Conservation (phyloP, 2,888 invertebrate genomes). For the Rhamnusium bicolor region DNA sequence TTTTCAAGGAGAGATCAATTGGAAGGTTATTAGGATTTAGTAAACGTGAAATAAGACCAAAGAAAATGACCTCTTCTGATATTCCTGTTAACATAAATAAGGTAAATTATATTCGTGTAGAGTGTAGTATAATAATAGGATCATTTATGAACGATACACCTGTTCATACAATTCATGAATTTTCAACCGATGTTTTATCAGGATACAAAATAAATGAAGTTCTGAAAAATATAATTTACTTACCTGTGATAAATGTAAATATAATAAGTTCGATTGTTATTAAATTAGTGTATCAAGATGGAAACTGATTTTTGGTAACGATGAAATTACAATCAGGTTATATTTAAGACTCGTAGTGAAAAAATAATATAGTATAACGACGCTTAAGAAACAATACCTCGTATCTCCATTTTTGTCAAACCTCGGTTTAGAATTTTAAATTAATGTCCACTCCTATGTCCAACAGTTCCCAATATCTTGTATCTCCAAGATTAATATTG, state of each 20-base stretch:
- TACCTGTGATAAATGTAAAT: slow-evolving; percentile 55
- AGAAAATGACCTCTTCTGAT: slow-evolving; percentile 48
- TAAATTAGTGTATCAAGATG: slow-evolving; percentile 59
- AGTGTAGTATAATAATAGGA: slow-evolving; percentile 58
- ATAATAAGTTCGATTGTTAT: slow-evolving; percentile 54
- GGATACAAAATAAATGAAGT: slow-evolving; percentile 65
- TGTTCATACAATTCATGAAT: slow-evolving; percentile 63
- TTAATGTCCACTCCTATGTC: too few relatives aligned
- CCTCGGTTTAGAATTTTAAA: too few relatives aligned
- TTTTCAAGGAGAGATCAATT: slow-evolving; percentile 39
- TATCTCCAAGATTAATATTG: too few relatives aligned
- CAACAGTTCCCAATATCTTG: too few relatives aligned
- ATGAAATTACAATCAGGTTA: slow-evolving; percentile 56
- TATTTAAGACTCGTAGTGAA: slow-evolving; percentile 34
- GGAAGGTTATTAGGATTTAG: slow-evolving; percentile 57
- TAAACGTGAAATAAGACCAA: slow-evolving; percentile 33
- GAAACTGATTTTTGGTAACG: slow-evolving; percentile 60
- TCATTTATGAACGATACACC: slow-evolving; percentile 57
- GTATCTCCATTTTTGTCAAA: too few relatives aligned
- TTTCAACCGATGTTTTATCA: slow-evolving; percentile 58
- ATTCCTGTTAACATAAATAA: slow-evolving; percentile 61
- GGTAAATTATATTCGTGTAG: slow-evolving; percentile 56
- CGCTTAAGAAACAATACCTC: too few relatives aligned
- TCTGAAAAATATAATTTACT: slow-evolving; percentile 54
- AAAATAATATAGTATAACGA: slow-evolving; percentile 1